Conservation (phyloP, 1,140 invertebrate species). For the Procambarus clarkii region DNA sequence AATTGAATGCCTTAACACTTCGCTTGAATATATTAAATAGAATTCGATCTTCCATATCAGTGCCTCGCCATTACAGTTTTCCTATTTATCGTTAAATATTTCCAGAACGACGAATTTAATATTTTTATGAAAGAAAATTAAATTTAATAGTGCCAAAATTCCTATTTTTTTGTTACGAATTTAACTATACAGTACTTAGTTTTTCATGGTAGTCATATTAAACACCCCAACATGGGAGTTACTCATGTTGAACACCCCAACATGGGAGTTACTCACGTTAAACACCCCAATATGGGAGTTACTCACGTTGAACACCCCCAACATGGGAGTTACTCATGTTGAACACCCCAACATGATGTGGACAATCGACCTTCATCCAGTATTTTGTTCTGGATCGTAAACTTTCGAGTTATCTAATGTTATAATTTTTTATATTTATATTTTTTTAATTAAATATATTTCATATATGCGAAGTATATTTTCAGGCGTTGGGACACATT, state of each 20-base stretch:
- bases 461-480: no score
- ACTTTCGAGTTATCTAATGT: background rate
- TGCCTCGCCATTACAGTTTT: background rate
- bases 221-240: no score
- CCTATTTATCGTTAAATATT: background rate
- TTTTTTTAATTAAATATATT: no score
- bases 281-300: no score
- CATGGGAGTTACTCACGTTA: no score
- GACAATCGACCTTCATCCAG: no score
- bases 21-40: background rate
- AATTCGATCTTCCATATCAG: slow-evolving; percentile 15
- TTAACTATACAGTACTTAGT: background rate
- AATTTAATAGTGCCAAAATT: background rate
- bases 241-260: no score
- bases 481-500: no score
- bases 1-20: background rate
- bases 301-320: no score
- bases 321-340: no score
- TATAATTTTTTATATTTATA: background rate
- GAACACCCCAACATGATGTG: no score
- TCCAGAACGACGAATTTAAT: background rate
- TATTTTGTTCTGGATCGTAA: background rate
- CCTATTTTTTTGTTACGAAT: background rate
- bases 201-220: background rate
- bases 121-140: background rate